Evolutionary conservation across 2,797 vertebrate species (phyloP), one percentile per base, ranked within the genome.

Genomic region (Enteromius fasciolatus): DNA sequence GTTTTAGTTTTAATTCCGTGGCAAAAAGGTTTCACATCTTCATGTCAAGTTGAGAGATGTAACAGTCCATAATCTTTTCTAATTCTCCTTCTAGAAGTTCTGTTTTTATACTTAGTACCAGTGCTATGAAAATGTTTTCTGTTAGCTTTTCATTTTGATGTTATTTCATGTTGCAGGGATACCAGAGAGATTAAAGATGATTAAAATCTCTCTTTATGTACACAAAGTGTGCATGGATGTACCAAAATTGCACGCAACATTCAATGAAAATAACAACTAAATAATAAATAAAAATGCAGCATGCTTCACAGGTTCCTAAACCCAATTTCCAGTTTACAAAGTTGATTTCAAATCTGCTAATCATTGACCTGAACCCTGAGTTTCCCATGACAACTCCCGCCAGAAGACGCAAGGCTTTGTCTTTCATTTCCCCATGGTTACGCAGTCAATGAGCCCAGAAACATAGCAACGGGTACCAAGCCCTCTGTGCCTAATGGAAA

Each of bases 351-450:
- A 86, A 90, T 85, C 78, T 82, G 82, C 82, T 85, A 81, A 85
- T 78, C 70, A 68, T 41, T 83, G 88, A 87, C 84, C 85, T 76
- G 64, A 83, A 83, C 82, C 78, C 25, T 0, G 14, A 70, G 66
- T 44, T 72, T 87, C 78, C 80, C 76, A 74, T 75, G 88, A 89
- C 83, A 87, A 83, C 79, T 85, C 84, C 83, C 74, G 52, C 75
- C 83, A 86, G 89, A 89, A 87, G 84, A 88, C 83, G 84, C 77
- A 83, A 87, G 78, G 25, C 76, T 87, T 77, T 82, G 83, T 86
- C 83, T 82, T 85, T 91, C 86, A 84, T 93, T 92, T 92, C 91
- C 88, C 90, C 89, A 81, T 91, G 90, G 92, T 94, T 91, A 91
- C 85, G 41, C 88, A 84, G 90, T 64, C 91, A 92, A 92, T 90